Base-by-base conservation (phyloP, 2,888 invertebrate species). In the Epinotia bilunana region DNA sequence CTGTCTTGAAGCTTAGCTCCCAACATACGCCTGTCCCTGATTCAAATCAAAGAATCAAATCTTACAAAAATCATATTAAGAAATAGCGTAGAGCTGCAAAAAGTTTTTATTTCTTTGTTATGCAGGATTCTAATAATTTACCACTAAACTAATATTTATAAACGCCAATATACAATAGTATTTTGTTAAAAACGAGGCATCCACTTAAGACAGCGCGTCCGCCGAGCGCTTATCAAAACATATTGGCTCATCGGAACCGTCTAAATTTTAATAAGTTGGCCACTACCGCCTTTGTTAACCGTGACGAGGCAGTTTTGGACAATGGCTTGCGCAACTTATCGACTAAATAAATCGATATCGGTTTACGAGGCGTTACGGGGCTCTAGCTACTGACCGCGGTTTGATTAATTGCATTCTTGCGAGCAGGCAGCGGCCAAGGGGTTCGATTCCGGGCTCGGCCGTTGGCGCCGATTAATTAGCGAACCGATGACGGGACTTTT, bases 231-330 rank as follows among this genome's bases (percentile, higher is more conserved):
- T 93, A 93, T 92, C 90, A 94, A 91, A 94, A 93, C 93, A 93
- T 86, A 88, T 86, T 89, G 89, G 87, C 88, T 89, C 90, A 91
- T 92, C 91, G 89, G 84, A 87, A 87, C 89, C 89, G 88, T 91
- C 90, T 87, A 91, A 92, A 91, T 93, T 94, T 93, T 94, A 94
- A 94, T 94, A 93, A 93, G 94, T 90, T 92, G 89, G 90, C 92
- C 90, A 93, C 93, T 92, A 91, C 93, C 90, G 91, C 91, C 91
- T 93, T 94, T 93, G 93, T 93, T 87, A 83, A 82, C 79, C 80
- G 82, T 94, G 93, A 94, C 89, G 80, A 77, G 78, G 92, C 93
- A 90, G 87, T 89, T 93, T 90, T 82, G 85, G 85, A 94, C 93
- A 93, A 94, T 92, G 80, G 87, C 88, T 93, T 93, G 90, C 93